Base-by-base conservation (phyloP, 2,113 vertebrate genomes). In the Larimichthys polyactis region DNA sequence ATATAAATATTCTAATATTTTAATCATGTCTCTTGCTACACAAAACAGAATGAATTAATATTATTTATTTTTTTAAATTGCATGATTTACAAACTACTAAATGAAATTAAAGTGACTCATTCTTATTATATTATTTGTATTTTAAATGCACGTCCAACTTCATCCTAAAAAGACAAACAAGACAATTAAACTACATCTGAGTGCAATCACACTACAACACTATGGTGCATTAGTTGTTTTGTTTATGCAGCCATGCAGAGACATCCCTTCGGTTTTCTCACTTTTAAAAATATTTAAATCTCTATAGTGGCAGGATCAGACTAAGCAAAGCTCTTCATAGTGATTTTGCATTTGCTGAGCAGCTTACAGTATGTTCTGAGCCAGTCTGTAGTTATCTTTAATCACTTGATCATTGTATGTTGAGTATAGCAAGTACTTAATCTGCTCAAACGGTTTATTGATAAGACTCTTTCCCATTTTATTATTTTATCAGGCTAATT, bases 361-460 rank as follows among this genome's bases (percentile, higher is more conserved):
- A 62, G 68, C 10, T 54, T 43, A 15, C 14, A 29, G 57, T 58
- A 6, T 66, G 27, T 36, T 51, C 62, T 67, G 15, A 64, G 84
- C 69, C 74, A 40, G 54, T 49, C 32, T 75, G 54, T 20, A 58
- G n/a, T 80, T 80, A 70, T 67, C 74, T 85, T 86, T 68, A 89
- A 86, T 86, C 84, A 89, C 55, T 40, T 1, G 1, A 75, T 90
- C 86, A 85, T 52, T 92, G 87, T 91, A 79, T 92, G 91, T 24
- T 60, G 19, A 11, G 4, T 9, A 54, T 3, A 24, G 22, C 24
- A 51, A 69, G 43, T 24, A 29, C 73, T 75, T 72, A 54, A 83
- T 82, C 78, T 88, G 22, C 36, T 70, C 22, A 46, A 81, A 52
- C 4, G 11, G 17, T 66, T 54, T 0, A 64, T 43, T 71, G 83